phyloP scores from a whole-genome alignment of 2,888 invertebrate genomes.

The Thymelicus acteon region DNA sequence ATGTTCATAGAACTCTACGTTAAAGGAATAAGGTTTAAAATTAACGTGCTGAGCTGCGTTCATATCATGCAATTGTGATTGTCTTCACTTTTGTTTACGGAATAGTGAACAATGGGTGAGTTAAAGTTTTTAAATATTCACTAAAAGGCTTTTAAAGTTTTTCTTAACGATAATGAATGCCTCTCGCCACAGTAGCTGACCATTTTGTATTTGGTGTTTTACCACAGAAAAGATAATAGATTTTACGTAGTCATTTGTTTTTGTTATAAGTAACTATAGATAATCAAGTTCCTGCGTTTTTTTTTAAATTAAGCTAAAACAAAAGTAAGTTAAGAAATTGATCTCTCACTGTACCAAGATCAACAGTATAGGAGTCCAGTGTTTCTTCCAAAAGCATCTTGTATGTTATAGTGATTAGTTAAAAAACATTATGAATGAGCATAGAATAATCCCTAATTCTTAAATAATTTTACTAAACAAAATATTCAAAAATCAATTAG shows the following conservation, averaged over 20 bases:
- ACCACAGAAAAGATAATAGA: too few relatives aligned
- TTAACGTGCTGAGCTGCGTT: background rate
- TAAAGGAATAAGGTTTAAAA: slow-evolving; percentile 2
- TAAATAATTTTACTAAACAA: too few relatives aligned
- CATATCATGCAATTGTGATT: slow-evolving; percentile 10
- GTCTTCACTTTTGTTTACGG: slow-evolving; percentile 41
- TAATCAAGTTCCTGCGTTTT: too few relatives aligned
- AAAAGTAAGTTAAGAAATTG: too few relatives aligned
- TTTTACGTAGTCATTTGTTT: slow-evolving; percentile 1
- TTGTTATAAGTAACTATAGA: background rate
- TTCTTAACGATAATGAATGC: slow-evolving; percentile 7
- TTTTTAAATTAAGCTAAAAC: too few relatives aligned
- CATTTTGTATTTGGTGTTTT: slow-evolving; percentile 14
- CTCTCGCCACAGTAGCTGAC: slow-evolving; percentile 27
- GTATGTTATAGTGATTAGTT: too few relatives aligned
- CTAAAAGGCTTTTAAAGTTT: slow-evolving; percentile 24
- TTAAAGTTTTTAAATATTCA: slow-evolving; percentile 22
- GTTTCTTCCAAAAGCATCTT: too few relatives aligned
- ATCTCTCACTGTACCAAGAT: too few relatives aligned
- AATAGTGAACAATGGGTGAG: slow-evolving; percentile 40
- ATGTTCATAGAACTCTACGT: slow-evolving; percentile 5
- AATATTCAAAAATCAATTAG: too few relatives aligned
- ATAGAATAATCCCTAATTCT: too few relatives aligned
- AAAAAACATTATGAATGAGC: too few relatives aligned
- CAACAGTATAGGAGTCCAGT: too few relatives aligned